phyloP scores from a whole-genome alignment of 2,888 invertebrate genomes.

The Orchesellides sinensis region DNA sequence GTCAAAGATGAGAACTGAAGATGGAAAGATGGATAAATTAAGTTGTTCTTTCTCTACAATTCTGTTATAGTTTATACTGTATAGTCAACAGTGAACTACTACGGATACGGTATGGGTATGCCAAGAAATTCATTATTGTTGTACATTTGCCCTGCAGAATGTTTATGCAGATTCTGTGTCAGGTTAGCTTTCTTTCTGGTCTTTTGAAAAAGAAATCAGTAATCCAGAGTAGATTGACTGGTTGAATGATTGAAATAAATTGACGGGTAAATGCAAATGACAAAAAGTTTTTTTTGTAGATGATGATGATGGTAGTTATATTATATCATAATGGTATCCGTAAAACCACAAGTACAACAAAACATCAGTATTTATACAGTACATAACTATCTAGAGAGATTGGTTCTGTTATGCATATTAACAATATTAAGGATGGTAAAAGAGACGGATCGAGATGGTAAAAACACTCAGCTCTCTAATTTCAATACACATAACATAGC shows the following conservation, averaged over 20 bases:
- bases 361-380: constrained; percentile 55
- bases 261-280: constrained; percentile 6
- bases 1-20: too few relatives aligned
- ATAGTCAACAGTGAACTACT: too few relatives aligned
- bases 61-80: too few relatives aligned
- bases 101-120: too few relatives aligned
- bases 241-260: too few relatives aligned
- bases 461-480: constrained; percentile 16
- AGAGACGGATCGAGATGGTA: constrained; percentile 4
- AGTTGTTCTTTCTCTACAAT: too few relatives aligned
- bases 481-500: constrained; percentile 4
- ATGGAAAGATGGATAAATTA: too few relatives aligned
- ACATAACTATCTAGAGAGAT: constrained; percentile 25
- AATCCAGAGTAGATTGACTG: too few relatives aligned
- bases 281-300: constrained; percentile 58
- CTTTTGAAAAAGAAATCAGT: too few relatives aligned
- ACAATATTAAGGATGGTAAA: constrained; percentile 16
- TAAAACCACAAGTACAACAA: constrained; percentile 66
- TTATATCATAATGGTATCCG: constrained; percentile 63
- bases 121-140: too few relatives aligned
- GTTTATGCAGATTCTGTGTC: too few relatives aligned
- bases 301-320: constrained; percentile 69
- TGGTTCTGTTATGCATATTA: constrained; percentile 27
- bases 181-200: not conserved
- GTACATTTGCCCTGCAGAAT: too few relatives aligned